Conservation (phyloP, 1,140 invertebrate genomes). For the Diorhabda sublineata region DNA sequence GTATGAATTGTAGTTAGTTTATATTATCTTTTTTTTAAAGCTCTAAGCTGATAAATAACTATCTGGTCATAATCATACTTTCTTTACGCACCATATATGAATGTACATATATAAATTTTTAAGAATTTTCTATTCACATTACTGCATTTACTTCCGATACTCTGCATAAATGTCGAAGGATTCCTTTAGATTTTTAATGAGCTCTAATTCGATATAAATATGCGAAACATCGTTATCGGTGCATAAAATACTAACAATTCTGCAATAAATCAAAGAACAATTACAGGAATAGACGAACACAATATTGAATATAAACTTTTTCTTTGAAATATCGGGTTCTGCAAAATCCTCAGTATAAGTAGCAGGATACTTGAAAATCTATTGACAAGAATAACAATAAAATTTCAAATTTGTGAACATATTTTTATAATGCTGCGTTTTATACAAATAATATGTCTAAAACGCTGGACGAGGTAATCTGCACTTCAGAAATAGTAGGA, state of each 20-base stretch:
- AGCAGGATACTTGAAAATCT: neutral
- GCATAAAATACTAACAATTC: slow-evolving; percentile 14
- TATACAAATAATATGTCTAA: too few relatives aligned
- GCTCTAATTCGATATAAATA: slow-evolving; percentile 6
- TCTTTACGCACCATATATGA: too few relatives aligned
- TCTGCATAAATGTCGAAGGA: neutral
- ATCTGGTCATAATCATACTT: too few relatives aligned
- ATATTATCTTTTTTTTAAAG: too few relatives aligned
- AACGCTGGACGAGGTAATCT: too few relatives aligned
- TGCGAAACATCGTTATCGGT: neutral
- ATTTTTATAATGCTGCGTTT: too few relatives aligned
- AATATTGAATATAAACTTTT: slow-evolving; percentile 10
- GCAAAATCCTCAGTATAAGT: neutral
- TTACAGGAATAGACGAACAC: slow-evolving; percentile 9
- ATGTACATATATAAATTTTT: neutral
- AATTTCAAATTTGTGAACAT: too few relatives aligned
- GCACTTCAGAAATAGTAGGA: too few relatives aligned
- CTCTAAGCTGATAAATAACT: too few relatives aligned
- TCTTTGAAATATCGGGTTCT: neutral
- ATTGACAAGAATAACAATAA: neutral
- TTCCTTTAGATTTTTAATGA: slow-evolving; percentile 9
- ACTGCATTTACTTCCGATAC: neutral
- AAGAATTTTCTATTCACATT: neutral
- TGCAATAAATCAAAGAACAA: slow-evolving; percentile 12
- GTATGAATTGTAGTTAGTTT: too few relatives aligned